Evolutionary conservation across 2,113 vertebrate species (phyloP), one percentile per base, ranked within the genome.

Genomic region (Pedionomus torquatus): DNA sequence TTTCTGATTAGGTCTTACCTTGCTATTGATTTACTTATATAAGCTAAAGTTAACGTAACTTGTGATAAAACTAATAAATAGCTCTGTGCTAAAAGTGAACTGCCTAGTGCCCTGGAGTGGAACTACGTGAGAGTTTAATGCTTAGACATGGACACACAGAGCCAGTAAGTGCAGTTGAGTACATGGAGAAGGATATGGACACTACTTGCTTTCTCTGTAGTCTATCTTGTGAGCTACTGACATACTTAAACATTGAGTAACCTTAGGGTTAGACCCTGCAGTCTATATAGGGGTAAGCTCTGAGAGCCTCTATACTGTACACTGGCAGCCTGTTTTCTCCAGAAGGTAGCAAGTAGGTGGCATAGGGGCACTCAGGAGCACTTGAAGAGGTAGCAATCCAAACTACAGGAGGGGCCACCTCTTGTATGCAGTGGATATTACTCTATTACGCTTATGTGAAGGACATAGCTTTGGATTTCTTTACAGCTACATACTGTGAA

Each of bases 301-400:
- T 26, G 46, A 30, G 60, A 25, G 6, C 23, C 33, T 80, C 25
- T 7, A 0, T 57, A 11, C 9, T 17, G 2, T 14, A 18, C 11
- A 11, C 26, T 3, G 31, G n/a, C 51, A 54, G 41, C n/a, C 43
- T 79, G 20, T 48, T 58, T 35, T 61, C 54, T 81, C 44, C n/a
- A 63, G 41, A 70, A 3, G 17, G 17, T 15, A 35, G 17, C 20
- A 10, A 4, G 10, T 46, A 9, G 4, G 11, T 41, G 17, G 28
- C 2, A 1, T 1, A 48, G 44, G 24, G 21, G 4, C 11, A 9
- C 3, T 7, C 1, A 2, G 26, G n/a, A 85, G 19, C 69, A 6
- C 43, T 82, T 76, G 7, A 15, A 3, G 10, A 64, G 17, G 39
- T 37, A 52, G 21, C 57, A 64, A 7, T 13, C 43, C 52, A 57